Base-by-base conservation (phyloP, 2,888 invertebrate genomes). In the Thymelicus acteon region DNA sequence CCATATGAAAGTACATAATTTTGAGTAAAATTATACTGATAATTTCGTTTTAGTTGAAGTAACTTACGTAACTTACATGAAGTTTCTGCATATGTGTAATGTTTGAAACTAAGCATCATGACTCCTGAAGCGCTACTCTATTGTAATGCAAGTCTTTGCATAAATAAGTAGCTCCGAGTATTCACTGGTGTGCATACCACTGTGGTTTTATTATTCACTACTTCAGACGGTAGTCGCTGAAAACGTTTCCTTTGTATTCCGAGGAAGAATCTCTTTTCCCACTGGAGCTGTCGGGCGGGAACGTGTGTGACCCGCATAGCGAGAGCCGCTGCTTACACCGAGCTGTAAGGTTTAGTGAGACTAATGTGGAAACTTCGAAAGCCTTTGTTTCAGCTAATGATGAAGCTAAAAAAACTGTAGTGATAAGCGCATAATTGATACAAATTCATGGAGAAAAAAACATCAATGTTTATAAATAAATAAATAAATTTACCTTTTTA, bases 211-310 rank as follows among this genome's bases (percentile, higher is more conserved):
- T 57, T 57, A 57, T 57, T 57, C 57, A 37, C 31, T 57, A 57
- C 12, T 57, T 31, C 13, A 54, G 52, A 24, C 10, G 37, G 13
- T 31, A 6, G 31, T 13, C 57, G 57, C 37, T 57, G 57, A 57
- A 57, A 31, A 15, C 31, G 37, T 57, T 57, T 57, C 31, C 31
- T 57, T 57, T 57, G 57, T 57, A 57, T 57, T 57, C 57, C 57
- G 57, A 8, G 57, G 57, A 57, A 57, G 57, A 57, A 57, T 57
- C 57, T 57, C 57, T 57, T 57, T 57, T 37, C 57, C 57, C 57
- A 57, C 57, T 6, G 57, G 57, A 57, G 57, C 57, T 57, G 57
- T 37, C 57, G 31, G 12, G 24, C 13, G 57, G 15, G 37, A 57
- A 57, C 57, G 57, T 57, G 31, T 57, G 57, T 8, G 57, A 57